These are phyloP conservation scores for Stratiolaelaps scimitus DNA, from an alignment of 1,140 invertebrate species.

Conservation along the genomic window DNA sequence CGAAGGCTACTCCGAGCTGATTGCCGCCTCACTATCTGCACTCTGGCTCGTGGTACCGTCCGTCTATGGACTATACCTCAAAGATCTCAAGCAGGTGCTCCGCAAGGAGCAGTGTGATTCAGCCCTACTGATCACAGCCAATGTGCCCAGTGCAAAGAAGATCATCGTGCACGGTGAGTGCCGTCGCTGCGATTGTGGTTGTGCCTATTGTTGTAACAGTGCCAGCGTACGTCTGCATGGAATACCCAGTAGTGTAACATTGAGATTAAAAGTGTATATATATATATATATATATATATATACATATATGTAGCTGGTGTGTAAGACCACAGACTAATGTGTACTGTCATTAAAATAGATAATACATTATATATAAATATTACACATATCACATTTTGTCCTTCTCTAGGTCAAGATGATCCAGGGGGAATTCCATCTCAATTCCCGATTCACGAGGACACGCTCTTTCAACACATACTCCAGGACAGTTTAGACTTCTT, in stretches of 20 bases:
- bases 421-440: conserved; percentile 91
- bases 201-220: no score
- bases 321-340: no score
- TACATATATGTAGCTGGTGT: no score
- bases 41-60: conserved; percentile 92
- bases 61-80: conserved; percentile 98
- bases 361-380: no score
- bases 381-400: no score
- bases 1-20: conserved; percentile 80
- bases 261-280: no score
- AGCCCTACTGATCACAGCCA: conserved; percentile 88
- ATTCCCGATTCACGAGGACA: conserved; percentile 97
- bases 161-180: conserved; percentile 80
- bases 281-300: no score
- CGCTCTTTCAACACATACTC: conserved; percentile 88
- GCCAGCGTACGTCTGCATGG: no score
- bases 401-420: conserved; percentile 53
- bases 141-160: conserved; percentile 97
- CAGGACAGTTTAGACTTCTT: conserved; percentile 95
- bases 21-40: conserved; percentile 81
- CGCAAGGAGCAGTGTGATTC: conserved; percentile 97
- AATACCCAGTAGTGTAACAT: no score
- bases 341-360: no score
- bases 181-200: no score
- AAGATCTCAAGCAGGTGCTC: conserved; percentile 95